A percentile compares a stretch with the other conserved stretches of the same genome.
phyloP scores from a whole-genome alignment of 92 coral and sea anemone genomes.

The Zoanthus solanderi region DNA sequence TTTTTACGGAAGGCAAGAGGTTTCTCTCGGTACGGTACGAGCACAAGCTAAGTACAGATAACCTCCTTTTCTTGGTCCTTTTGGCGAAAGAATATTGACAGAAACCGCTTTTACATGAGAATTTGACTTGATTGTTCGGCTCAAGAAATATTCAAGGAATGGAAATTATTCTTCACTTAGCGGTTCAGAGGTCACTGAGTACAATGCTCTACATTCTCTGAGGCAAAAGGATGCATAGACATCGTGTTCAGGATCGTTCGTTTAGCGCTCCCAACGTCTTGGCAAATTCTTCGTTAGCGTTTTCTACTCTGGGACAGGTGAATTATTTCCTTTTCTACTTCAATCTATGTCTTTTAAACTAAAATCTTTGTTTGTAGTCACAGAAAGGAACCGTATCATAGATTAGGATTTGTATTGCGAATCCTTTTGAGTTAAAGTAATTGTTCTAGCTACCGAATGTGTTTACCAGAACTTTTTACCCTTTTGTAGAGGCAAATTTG shows the following conservation, averaged over 20 bases:
- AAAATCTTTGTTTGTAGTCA: not conserved
- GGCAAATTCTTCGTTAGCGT: not conserved
- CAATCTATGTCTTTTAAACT: not conserved
- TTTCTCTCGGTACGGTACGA: not conserved
- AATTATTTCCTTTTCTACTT: not conserved
- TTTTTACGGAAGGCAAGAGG: not conserved
- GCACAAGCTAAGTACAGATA: not conserved
- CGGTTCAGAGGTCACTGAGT: not conserved
- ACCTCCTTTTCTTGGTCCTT: not conserved
- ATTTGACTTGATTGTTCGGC: not conserved
- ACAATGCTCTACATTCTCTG: slow-evolving; percentile 5
- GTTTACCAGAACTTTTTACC: not conserved
- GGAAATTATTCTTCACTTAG: slow-evolving; percentile 9
- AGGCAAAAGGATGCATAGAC: slow-evolving; percentile 34
- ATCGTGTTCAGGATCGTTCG: not conserved
- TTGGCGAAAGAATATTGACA: not conserved
- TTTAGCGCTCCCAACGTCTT: not conserved
- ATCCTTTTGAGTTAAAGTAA: not conserved
- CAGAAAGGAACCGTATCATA: not conserved
- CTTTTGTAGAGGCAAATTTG: not conserved
- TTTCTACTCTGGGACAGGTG: slow-evolving; percentile 30
- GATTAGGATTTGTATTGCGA: not conserved
- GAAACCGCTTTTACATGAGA: not conserved
- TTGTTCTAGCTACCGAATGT: not conserved
- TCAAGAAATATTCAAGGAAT: slow-evolving; percentile 21